Conservation (phyloP, 1,140 invertebrate genomes). For the Helicoverpa armigera region DNA sequence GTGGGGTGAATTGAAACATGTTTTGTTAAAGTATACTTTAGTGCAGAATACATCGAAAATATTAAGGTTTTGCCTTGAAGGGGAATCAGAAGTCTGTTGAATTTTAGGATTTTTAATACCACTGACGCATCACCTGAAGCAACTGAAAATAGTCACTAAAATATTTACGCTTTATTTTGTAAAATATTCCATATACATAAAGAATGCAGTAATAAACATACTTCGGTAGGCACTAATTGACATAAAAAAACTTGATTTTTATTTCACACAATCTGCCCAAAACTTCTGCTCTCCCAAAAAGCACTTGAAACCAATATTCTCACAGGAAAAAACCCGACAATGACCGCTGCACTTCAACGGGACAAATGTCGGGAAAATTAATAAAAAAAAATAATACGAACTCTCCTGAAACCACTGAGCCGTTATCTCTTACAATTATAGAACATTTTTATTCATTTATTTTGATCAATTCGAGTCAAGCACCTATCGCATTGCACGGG, state of each 20-base stretch:
- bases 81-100: no score
- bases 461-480: constrained; percentile 78
- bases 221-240: no score
- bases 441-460: constrained; percentile 76
- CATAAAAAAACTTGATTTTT: not conserved
- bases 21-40: constrained; percentile 4
- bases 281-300: constrained; percentile 46
- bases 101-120: no score
- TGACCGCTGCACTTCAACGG: constrained; percentile 51
- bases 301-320: constrained; percentile 71
- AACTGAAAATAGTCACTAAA: no score
- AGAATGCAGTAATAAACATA: no score
- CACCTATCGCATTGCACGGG: constrained; percentile 72
- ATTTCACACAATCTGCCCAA: constrained; percentile 39
- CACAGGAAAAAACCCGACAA: constrained; percentile 73
- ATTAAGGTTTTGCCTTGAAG: no score
- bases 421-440: constrained; percentile 71
- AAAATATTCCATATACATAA: no score
- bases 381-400: constrained; percentile 73
- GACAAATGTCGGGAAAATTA: constrained; percentile 64
- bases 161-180: no score
- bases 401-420: constrained; percentile 73
- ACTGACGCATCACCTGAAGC: no score
- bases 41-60: not conserved
- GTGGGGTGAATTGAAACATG: constrained; percentile 28